Conservation (phyloP, 2,888 invertebrate species). For the Diogma glabrata region DNA sequence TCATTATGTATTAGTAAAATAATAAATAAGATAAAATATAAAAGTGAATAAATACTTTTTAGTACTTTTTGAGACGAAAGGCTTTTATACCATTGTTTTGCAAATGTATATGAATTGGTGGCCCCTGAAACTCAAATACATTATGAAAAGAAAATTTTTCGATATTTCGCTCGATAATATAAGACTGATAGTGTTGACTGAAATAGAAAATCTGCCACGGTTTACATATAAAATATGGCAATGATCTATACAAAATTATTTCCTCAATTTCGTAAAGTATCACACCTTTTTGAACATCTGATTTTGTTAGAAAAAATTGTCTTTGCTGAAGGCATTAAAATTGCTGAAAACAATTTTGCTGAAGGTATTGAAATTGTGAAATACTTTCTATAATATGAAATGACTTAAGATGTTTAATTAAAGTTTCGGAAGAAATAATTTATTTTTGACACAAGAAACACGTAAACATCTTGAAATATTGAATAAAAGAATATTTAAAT, state of each 20-base stretch:
- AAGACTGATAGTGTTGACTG: neutral
- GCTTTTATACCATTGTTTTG: neutral
- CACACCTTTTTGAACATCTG: neutral
- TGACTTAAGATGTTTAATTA: too few relatives aligned
- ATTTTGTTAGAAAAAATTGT: neutral
- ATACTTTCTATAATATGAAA: too few relatives aligned
- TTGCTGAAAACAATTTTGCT: too few relatives aligned
- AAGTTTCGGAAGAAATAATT: too few relatives aligned
- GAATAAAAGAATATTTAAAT: too few relatives aligned
- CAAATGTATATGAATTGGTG: neutral
- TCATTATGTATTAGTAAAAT: too few relatives aligned
- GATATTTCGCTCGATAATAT: neutral
- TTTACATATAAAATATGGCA: neutral
- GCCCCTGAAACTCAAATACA: neutral
- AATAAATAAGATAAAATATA: too few relatives aligned
- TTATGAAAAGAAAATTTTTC: neutral
- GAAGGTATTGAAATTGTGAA: too few relatives aligned
- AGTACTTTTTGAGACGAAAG: neutral
- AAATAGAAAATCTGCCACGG: neutral
- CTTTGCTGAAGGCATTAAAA: too few relatives aligned
- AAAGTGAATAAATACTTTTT: neutral
- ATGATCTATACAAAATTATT: neutral
- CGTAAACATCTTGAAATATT: too few relatives aligned
- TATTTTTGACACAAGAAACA: too few relatives aligned
- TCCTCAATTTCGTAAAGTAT: neutral